phyloP scores from a whole-genome alignment of 2,888 invertebrate genomes.

The Tetragonula carbonaria region DNA sequence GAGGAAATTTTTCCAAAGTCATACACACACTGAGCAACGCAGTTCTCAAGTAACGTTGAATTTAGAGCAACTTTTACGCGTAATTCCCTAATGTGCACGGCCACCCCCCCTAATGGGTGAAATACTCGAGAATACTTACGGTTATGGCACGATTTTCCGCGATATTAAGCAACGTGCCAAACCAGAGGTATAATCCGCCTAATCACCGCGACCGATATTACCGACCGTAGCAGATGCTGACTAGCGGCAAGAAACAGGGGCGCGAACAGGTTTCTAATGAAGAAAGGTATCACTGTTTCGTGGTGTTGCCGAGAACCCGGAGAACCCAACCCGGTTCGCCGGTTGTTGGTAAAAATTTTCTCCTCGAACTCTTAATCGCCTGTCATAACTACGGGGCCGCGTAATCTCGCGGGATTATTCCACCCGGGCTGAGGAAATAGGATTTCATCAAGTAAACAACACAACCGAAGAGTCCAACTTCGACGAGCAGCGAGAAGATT shows the following conservation, averaged over 20 bases:
- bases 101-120: background rate
- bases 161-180: slow-evolving; percentile 21
- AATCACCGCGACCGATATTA: slow-evolving; percentile 27
- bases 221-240: slow-evolving; percentile 14
- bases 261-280: background rate
- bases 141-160: slow-evolving; percentile 1
- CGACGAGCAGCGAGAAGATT: background rate
- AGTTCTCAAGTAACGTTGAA: background rate
- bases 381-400: slow-evolving; percentile 13
- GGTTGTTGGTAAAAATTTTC: slow-evolving; percentile 9
- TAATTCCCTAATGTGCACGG: background rate
- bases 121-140: background rate
- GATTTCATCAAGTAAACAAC: background rate
- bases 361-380: slow-evolving; percentile 24
- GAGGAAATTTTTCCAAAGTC: too few relatives aligned
- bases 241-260: slow-evolving; percentile 3
- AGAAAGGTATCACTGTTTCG: slow-evolving; percentile 29
- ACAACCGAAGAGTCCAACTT: background rate
- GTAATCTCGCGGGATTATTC: slow-evolving; percentile 17
- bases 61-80: background rate
- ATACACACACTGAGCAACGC: too few relatives aligned
- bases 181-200: slow-evolving; percentile 3
- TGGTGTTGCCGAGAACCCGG: background rate
- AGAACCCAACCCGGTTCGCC: background rate
- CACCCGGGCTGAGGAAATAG: background rate